phyloP scores from a whole-genome alignment of 2,888 invertebrate genomes.

The Chymomyza caudatula region DNA sequence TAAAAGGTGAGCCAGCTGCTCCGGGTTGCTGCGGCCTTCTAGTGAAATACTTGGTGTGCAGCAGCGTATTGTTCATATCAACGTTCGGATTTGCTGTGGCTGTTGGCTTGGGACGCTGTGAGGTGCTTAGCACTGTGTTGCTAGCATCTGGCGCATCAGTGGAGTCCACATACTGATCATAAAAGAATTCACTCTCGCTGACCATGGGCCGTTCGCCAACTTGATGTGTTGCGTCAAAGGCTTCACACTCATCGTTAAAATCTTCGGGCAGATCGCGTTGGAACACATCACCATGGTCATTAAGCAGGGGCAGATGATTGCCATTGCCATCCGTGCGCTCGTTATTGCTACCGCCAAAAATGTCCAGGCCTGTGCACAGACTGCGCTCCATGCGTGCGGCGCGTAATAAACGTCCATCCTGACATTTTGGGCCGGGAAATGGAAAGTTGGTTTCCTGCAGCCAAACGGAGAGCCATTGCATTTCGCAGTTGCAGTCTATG shows the following conservation, averaged over 20 bases:
- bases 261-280: conserved; percentile 80
- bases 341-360: conserved; percentile 53
- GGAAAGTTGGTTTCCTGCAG: conserved; percentile 85
- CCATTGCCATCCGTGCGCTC: conserved; percentile 68
- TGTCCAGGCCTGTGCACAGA: conserved; percentile 80
- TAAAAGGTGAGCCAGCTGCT: conserved; percentile 81
- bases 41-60: conserved; percentile 77
- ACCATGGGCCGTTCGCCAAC: conserved; percentile 82
- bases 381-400: conserved; percentile 85
- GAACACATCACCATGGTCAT: conserved; percentile 86
- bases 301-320: conserved; percentile 81
- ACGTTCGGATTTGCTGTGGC: conserved; percentile 82
- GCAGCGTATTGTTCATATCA: conserved; percentile 77
- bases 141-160: conserved; percentile 78
- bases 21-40: conserved; percentile 61
- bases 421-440: conserved; percentile 85
- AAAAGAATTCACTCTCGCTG: conserved; percentile 89
- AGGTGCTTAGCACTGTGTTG: conserved; percentile 56
- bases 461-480: conserved; percentile 91
- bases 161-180: conserved; percentile 90
- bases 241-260: conserved; percentile 78
- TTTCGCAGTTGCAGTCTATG: conserved; percentile 87
- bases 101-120: conserved; percentile 64
- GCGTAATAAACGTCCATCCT: conserved; percentile 87
- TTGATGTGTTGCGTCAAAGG: conserved; percentile 69